Conservation (phyloP, 53 echinoderm and acorn worm species). For the Astropecten irregularis region DNA sequence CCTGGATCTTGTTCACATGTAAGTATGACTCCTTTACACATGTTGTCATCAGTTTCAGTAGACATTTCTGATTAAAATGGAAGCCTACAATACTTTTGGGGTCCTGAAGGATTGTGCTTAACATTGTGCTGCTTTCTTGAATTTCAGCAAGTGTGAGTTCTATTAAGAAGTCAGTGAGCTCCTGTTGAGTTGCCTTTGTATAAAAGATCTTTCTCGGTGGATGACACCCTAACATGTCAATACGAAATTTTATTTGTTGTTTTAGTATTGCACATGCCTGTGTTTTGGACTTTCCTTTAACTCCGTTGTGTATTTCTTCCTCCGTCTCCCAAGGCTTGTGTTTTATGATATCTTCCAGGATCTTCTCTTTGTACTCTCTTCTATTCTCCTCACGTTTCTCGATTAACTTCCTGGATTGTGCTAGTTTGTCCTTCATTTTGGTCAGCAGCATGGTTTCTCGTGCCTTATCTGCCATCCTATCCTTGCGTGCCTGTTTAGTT, state of each 20-base stretch:
- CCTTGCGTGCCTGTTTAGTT: not conserved
- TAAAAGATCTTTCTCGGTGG: not conserved
- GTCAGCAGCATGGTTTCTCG: not conserved
- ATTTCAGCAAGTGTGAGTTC: constrained; percentile 5
- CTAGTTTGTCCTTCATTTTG: not conserved
- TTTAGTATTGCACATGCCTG: not conserved
- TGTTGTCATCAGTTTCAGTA: constrained; percentile 5
- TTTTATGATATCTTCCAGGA: not conserved
- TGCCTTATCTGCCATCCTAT: constrained; percentile 5
- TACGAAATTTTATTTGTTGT: not conserved
- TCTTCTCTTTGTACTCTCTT: constrained; percentile 4
- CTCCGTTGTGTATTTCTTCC: not conserved
- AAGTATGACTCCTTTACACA: not conserved
- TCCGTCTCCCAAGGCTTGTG: not conserved
- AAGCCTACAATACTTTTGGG: not conserved
- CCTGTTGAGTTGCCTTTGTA: not conserved
- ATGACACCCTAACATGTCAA: not conserved
- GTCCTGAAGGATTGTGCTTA: not conserved
- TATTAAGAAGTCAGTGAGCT: not conserved
- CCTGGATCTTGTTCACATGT: too few relatives aligned
- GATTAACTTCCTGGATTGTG: not conserved
- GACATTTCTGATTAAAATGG: constrained; percentile 25
- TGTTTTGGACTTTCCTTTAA: not conserved
- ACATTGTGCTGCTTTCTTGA: not conserved
- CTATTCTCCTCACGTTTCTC: not conserved